Base-by-base conservation (phyloP, 2,888 invertebrate genomes). In the Sphaeridia pumilis region DNA sequence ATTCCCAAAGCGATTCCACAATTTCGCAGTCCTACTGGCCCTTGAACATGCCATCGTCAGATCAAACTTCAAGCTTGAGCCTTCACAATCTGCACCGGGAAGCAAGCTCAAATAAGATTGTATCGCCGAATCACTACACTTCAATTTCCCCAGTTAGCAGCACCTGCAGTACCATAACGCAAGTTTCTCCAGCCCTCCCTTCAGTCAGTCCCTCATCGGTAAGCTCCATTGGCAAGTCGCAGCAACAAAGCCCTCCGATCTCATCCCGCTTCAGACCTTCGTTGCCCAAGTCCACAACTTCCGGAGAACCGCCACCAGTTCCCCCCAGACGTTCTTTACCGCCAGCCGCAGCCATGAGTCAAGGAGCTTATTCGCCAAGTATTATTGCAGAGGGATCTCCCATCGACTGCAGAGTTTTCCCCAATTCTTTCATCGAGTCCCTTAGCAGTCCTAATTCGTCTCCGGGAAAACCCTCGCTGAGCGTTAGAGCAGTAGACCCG, bases 1-100 rank as follows among this genome's bases (percentile, higher is more conserved):
- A 61, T 46, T 59, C 59, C 22, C 61, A 61, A 36, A 59, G 59
- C 47, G 61, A 61, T 46, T 58, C 61, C 26, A 58, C 59, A 22
- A 61, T 61, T 43, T 58, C 58, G 24, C 52, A 54, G 21, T 47
- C 57, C n/a, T 46, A 46, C 22, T 38, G 46, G 1, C 46, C 48
- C n/a, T 45, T 38, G 44, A 54, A 51, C 1, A 56, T 50, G 17
- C 46, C 52, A 14, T 35, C 56, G 1, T 12, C 44, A 3, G 57
- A 53, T 17, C 49, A 52, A 14, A 38, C 52, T 1, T 54, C 56
- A 27, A 57, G 58, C 28, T 46, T 56, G 7, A 61, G 61, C 46
- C 54, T 61, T 24, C 61, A 61, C 46, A 61, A 61, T 55, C 46
- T 61, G 14, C 57, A 58, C 47, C 49, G 57, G 25, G 55, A 56